Percentiles rank a stretch among this genome's conserved stretches.
These are phyloP conservation scores for Anguilla megastoma DNA, from an alignment of 2,797 vertebrate species.

Conservation along the genomic window DNA sequence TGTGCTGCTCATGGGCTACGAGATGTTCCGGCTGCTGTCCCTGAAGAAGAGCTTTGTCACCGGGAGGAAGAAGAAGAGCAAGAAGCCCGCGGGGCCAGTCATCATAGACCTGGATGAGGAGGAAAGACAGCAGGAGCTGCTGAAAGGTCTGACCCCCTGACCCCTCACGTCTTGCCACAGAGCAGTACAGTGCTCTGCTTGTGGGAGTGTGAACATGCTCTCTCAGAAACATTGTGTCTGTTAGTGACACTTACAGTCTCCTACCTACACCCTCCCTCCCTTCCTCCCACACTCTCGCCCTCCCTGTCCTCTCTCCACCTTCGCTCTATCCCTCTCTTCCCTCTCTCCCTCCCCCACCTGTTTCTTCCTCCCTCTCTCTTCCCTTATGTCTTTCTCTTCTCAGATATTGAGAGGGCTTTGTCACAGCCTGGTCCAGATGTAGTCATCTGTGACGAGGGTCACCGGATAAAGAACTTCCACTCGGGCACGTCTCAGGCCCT, in stretches of 20 bases:
- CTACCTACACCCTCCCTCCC: too few relatives aligned
- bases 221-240: too few relatives aligned
- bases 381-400: neutral
- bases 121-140: constrained; percentile 94
- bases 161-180: neutral
- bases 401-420: constrained; percentile 93
- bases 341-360: neutral
- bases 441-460: constrained; percentile 97
- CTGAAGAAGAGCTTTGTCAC: constrained; percentile 96
- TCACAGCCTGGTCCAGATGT: constrained; percentile 94
- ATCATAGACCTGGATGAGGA: constrained; percentile 99
- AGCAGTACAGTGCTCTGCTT: neutral
- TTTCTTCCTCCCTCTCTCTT: neutral
- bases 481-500: constrained; percentile 97
- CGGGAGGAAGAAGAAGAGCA: constrained; percentile 93
- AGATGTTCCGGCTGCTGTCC: constrained; percentile 97
- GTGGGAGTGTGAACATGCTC: too few relatives aligned
- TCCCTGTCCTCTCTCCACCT: neutral
- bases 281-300: too few relatives aligned
- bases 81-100: constrained; percentile 90
- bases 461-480: constrained; percentile 98
- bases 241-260: too few relatives aligned
- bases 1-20: constrained; percentile 96
- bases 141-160: constrained; percentile 79
- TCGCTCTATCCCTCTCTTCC: neutral